Percentiles rank a stretch among this genome's conserved stretches.
These are phyloP conservation scores for Chirona hameri DNA, from an alignment of 2,888 invertebrate species.

Conservation along the genomic window DNA sequence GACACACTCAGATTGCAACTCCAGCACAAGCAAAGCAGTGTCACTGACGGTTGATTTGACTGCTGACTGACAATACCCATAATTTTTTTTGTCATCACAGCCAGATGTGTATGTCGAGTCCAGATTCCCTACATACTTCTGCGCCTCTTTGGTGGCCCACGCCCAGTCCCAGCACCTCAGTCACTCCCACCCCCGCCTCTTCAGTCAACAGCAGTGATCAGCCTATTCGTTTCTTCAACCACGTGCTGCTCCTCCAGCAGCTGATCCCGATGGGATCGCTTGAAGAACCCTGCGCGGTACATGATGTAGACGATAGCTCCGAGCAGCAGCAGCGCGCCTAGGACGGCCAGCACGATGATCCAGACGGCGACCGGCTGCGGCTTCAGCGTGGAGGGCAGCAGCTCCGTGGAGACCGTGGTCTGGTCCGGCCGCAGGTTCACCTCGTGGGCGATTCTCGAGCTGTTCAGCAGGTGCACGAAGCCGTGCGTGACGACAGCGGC, in stretches of 20 bases:
- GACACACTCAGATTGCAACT: too few species aligned
- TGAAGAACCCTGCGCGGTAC: conserved; percentile 1
- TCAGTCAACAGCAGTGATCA: too few species aligned
- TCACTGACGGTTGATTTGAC: too few species aligned
- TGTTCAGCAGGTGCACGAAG: not conserved
- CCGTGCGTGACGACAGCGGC: not conserved
- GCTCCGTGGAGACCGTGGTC: not conserved
- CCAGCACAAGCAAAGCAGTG: too few species aligned
- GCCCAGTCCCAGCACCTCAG: too few species aligned
- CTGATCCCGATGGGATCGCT: not conserved
- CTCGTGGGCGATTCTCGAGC: not conserved
- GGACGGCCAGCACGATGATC: not conserved
- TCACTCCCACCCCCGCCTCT: too few species aligned
- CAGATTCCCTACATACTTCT: too few species aligned
- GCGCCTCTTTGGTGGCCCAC: too few species aligned
- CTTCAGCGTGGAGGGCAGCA: not conserved
- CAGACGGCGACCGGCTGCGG: not conserved
- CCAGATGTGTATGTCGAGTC: too few species aligned
- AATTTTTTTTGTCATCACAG: too few species aligned
- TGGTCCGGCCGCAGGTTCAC: conserved; percentile 4
- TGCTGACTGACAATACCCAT: too few species aligned
- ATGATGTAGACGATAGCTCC: not conserved
- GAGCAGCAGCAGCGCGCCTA: conserved; percentile 11
- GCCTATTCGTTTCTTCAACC: too few species aligned
- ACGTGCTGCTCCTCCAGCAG: not conserved